Evolutionary conservation across 1,140 invertebrate species (phyloP).

Genomic region (Tenebrio molitor): DNA sequence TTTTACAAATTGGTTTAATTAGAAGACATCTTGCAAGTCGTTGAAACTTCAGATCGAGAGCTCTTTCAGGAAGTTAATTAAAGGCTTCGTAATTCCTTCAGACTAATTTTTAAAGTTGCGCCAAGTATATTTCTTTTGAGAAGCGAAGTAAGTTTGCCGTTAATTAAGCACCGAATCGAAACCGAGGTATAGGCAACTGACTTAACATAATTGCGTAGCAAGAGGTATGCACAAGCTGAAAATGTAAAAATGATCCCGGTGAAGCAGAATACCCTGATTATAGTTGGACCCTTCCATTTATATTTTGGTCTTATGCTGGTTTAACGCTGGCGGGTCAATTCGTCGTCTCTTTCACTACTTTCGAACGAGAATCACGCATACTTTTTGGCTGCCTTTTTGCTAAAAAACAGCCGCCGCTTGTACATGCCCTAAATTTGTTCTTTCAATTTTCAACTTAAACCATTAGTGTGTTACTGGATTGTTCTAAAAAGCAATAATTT

Average conservation of each 20-base stretch:
- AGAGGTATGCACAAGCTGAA: constrained; percentile 3
- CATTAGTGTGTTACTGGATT: constrained; percentile 17
- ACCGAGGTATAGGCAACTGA: constrained; percentile 99
- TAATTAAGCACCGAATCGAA: too few species aligned
- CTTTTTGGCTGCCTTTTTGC: constrained; percentile 38
- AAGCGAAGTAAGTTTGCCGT: too few species aligned
- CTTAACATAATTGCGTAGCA: constrained; percentile 73
- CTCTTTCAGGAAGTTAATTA: too few species aligned
- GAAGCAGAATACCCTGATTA: constrained; percentile 47
- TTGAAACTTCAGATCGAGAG: too few species aligned
- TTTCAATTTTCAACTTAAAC: constrained; percentile 1
- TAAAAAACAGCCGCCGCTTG: constrained; percentile 3
- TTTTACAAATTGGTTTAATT: too few species aligned
- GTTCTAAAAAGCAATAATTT: constrained; percentile 20
- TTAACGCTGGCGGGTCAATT: constrained; percentile 31
- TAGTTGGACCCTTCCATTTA: constrained; percentile 49
- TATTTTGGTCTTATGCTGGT: constrained; percentile 48
- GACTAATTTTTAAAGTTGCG: too few species aligned
- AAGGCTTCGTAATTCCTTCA: too few species aligned
- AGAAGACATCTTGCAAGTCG: too few species aligned
- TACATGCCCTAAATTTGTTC: constrained; percentile 23
- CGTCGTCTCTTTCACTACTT: constrained; percentile 45
- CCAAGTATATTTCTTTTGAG: too few species aligned
- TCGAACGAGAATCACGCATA: constrained; percentile 43
- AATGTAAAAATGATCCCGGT: constrained; percentile 38